Base-by-base conservation (phyloP, 2,797 vertebrate species). In the Delichon dasypus region DNA sequence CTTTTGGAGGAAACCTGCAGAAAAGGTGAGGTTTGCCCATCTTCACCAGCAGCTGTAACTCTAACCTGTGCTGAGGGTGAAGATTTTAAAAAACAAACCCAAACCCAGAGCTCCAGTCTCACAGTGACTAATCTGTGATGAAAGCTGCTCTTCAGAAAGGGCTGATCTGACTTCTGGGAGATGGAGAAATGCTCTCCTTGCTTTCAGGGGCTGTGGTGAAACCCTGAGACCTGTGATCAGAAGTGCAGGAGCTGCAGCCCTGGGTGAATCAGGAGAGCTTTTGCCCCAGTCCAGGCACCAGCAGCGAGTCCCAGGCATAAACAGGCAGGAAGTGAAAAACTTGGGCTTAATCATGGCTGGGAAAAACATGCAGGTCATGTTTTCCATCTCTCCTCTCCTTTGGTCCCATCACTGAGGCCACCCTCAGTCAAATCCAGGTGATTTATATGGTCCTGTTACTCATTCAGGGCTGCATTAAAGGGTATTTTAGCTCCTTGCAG, bases 1-100 rank as follows among this genome's bases (percentile, higher is more conserved):
- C 32, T 61, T 79, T 53, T 53, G 50, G 76, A 44, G 22, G 29
- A 90, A 88, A 57, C 17, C 8, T 36, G 14, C 27, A 38, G 44
- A 62, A 55, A 88, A 55, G 44, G 25, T 55, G 65, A 80, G n/a
- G 61, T n/a, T 86, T 75, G 11, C 51, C n/a, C 58, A 57, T 36
- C n/a, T 22, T 27, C 34, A 48, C 20, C 23, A 20, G 16, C 13
- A 10, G 25, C 58, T 65, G 9, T 65, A 62, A 42, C 22, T 68
- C 58, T 55, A 76, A 47, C 32, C 5, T 47, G 15, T 54, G 34
- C 32, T 5, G 2, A 54, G 34, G 16, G 26, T 55, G 40, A 89
- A 82, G 51, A 60, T 48, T 9, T 11, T n/a, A n/a, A 30, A 30
- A 4, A n/a, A 0, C 0, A 29, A 72, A 26, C 8, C 0, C 0